Evolutionary conservation across 1,140 invertebrate genomes (phyloP).

Genomic region (Drosophila lini): DNA sequence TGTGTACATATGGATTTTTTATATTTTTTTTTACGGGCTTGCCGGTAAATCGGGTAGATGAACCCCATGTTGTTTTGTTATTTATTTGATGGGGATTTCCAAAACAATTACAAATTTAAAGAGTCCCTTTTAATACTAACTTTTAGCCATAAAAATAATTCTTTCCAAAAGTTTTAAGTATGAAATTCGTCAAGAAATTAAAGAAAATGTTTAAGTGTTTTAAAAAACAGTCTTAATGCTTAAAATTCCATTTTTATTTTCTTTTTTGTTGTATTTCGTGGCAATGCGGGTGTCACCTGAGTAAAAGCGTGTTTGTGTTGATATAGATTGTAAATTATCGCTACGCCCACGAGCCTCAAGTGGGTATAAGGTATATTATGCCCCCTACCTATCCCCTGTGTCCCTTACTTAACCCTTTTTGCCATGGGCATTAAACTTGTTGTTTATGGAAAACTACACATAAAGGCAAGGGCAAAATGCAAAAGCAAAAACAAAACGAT

Average conservation of each 20-base stretch:
- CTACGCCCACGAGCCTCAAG: slow-evolving; percentile 19
- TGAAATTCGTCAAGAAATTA: neutral
- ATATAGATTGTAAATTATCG: slow-evolving; percentile 20
- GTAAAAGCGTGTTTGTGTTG: slow-evolving; percentile 7
- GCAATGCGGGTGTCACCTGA: slow-evolving; percentile 25
- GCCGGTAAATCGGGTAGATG: slow-evolving; percentile 36
- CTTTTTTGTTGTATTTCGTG: neutral
- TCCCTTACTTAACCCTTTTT: slow-evolving; percentile 13
- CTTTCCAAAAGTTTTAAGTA: neutral
- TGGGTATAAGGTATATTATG: neutral
- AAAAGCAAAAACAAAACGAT: slow-evolving; percentile 6
- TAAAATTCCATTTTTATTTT: neutral
- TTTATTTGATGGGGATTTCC: slow-evolving; percentile 8
- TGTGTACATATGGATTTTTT: slow-evolving; percentile 35
- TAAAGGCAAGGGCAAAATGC: slow-evolving; percentile 7
- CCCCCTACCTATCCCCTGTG: neutral
- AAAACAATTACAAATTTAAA: neutral
- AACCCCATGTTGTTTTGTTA: slow-evolving; percentile 18
- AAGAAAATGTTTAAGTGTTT: neutral
- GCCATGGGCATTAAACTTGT: slow-evolving; percentile 25
- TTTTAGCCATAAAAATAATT: too few relatives aligned
- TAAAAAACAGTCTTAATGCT: neutral
- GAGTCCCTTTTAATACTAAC: neutral
- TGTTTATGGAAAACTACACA: slow-evolving; percentile 41
- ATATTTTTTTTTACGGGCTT: slow-evolving; percentile 15